Evolutionary conservation across 2,797 vertebrate genomes (phyloP), one percentile per base, ranked within the genome.

Genomic region (Alectoris magna): DNA sequence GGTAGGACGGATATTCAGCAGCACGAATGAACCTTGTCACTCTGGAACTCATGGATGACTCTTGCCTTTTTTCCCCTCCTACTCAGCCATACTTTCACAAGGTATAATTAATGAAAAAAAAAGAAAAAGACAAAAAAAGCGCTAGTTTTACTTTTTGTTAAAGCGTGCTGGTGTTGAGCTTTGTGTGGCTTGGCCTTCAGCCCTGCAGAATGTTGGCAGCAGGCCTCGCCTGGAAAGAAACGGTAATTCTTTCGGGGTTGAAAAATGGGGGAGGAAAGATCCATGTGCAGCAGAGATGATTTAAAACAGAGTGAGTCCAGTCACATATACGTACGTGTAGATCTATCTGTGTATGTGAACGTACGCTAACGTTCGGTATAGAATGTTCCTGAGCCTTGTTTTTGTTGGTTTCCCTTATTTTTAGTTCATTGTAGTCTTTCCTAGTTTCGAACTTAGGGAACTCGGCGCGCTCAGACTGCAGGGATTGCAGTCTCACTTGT

Each of bases 151-250:
- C 67, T 96, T 88, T 94, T 94, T 81, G 82, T 93, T 91, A 87
- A 90, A 11, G 70, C 92, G 70, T 75, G 92, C 93, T 95, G 87
- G 93, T 96, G 90, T 92, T 90, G 92, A 95, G 16, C 93, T 95
- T 84, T 95, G 85, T 87, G 92, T 95, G 93, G 91, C 92, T 96
- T 96, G 95, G 95, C 92, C 74, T 87, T 46, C 51, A 83, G 92
- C 94, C 96, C 80, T 94, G 60, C 55, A 88, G 91, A 94, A 82
- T 95, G 83, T 95, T 96, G 95, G 92, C 95, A 90, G 94, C 66
- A 79, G 67, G 84, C 90, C 85, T 75, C 38, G 94, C 95, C 93
- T 96, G 96, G 96, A 96, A 96, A 96, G 91, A 93, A 96, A 87
- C 36, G 84, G 94, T 95, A 93, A 95, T 93, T 93, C 92, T 95